These are phyloP conservation scores for Monoplex corrugatus DNA, from an alignment of 2,888 invertebrate genomes.

Conservation along the genomic window DNA sequence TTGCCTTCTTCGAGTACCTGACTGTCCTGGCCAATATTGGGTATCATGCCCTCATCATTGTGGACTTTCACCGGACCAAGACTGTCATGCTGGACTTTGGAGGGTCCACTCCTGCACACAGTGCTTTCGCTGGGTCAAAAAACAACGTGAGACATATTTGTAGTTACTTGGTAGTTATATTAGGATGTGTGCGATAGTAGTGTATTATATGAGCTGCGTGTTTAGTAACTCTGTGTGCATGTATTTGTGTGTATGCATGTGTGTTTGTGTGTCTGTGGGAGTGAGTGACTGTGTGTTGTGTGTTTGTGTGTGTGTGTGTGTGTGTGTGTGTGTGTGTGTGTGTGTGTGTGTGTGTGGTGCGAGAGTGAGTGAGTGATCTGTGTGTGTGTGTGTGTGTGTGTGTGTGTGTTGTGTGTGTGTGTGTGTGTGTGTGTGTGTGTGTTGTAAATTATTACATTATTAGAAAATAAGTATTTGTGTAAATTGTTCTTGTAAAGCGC, in stretches of 20 bases:
- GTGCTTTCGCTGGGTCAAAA: not conserved
- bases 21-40: constrained; percentile 95
- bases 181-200: too few species aligned
- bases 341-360: not conserved
- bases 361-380: too few species aligned
- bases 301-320: not conserved
- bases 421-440: not conserved
- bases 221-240: too few species aligned
- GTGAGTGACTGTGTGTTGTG: not conserved
- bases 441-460: too few species aligned
- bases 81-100: constrained; percentile 25
- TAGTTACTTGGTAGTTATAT: too few species aligned
- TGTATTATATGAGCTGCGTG: too few species aligned
- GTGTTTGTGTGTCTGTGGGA: not conserved
- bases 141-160: not conserved
- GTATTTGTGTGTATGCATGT: not conserved
- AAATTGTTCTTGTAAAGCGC: too few species aligned
- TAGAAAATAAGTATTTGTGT: too few species aligned
- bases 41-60: constrained; percentile 94
- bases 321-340: not conserved
- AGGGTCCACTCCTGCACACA: not conserved
- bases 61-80: constrained; percentile 73
- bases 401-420: not conserved
- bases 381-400: not conserved
- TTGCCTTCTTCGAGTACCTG: constrained; percentile 94